A percentile compares a stretch with the other conserved stretches of the same genome.
phyloP scores from a whole-genome alignment of 2,113 vertebrate genomes.

The Symphodus melops region DNA sequence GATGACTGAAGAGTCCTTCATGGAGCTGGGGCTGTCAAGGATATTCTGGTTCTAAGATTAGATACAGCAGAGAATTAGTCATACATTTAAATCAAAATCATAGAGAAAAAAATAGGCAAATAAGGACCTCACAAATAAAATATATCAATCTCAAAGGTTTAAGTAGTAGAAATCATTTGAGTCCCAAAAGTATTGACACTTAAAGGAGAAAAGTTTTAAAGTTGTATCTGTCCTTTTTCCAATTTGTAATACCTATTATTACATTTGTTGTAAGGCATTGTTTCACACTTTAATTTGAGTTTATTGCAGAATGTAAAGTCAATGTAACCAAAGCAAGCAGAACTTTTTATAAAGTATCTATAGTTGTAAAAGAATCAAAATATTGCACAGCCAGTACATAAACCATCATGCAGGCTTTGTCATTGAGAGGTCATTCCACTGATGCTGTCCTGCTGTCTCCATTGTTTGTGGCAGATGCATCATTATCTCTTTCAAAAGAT shows the following conservation, averaged over 20 bases:
- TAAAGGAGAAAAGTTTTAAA: too few relatives aligned
- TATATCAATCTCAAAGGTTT: not conserved
- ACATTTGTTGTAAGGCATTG: too few relatives aligned
- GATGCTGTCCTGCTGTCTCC: conserved; percentile 30
- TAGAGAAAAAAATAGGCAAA: not conserved
- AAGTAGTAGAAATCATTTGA: not conserved
- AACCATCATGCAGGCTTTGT: conserved; percentile 1
- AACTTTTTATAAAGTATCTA: not conserved
- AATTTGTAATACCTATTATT: not conserved
- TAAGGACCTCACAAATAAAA: conserved; percentile 22
- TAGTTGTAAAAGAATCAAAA: not conserved
- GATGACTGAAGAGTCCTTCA: not conserved
- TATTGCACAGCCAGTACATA: not conserved
- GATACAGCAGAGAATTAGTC: not conserved
- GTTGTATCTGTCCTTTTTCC: not conserved
- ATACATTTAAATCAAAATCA: conserved; percentile 15
- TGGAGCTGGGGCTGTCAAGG: not conserved
- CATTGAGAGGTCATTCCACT: conserved; percentile 38
- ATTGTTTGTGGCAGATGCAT: conserved; percentile 37
- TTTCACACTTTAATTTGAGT: too few relatives aligned
- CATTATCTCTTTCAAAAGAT: conserved; percentile 45
- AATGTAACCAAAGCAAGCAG: not conserved
- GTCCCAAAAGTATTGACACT: too few relatives aligned
- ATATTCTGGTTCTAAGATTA: not conserved
- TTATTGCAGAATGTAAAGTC: not conserved